Evolutionary conservation across 2,113 vertebrate genomes (phyloP).

Genomic region (Chrysemys picta): DNA sequence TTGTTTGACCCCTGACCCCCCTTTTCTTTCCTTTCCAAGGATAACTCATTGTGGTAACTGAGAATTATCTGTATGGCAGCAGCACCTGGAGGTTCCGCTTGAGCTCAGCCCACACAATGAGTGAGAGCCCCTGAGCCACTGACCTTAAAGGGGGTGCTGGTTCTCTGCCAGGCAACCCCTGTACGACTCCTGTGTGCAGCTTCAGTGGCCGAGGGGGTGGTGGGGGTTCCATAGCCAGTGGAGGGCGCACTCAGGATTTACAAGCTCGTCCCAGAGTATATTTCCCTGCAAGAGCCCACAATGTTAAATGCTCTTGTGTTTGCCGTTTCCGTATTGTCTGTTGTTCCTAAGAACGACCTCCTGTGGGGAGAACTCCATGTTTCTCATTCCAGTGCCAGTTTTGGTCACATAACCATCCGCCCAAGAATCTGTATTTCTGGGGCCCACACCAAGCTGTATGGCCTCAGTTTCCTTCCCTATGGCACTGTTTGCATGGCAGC

Average conservation of each 20-base stretch:
- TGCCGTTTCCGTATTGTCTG: neutral
- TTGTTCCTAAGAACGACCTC: neutral
- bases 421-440: neutral
- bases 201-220: neutral
- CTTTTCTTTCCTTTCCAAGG: too few relatives aligned
- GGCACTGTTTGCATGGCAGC: neutral
- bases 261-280: neutral
- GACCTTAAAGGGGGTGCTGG: neutral
- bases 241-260: neutral
- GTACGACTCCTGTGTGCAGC: neutral
- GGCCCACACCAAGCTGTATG: too few relatives aligned
- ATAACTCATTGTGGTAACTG: too few relatives aligned
- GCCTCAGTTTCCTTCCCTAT: neutral
- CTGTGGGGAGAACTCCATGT: neutral
- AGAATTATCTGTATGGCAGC: too few relatives aligned
- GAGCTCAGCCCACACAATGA: neutral
- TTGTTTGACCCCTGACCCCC: too few relatives aligned
- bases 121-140: neutral
- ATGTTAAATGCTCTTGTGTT: neutral
- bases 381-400: neutral
- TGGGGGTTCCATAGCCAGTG: too few relatives aligned
- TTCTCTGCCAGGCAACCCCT: neutral
- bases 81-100: neutral
- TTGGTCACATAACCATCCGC: neutral
- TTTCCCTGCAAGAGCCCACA: neutral